Percentiles rank a stretch among this genome's conserved stretches.
phyloP scores from a whole-genome alignment of 2,113 vertebrate species.

The Danionella cerebrum region DNA sequence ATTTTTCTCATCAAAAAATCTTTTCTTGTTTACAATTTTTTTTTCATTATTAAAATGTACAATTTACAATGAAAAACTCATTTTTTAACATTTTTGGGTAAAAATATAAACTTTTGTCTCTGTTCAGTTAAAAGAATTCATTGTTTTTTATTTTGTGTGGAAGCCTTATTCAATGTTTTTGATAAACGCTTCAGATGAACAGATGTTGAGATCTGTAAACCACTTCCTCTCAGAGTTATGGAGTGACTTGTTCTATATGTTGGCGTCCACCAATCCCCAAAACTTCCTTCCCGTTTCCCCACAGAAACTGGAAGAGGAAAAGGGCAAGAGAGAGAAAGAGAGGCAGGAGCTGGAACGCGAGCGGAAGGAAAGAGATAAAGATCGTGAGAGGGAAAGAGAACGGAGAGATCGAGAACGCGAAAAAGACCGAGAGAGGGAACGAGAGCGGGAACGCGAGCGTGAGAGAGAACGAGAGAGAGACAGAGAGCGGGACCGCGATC shows the following conservation, averaged over 20 bases:
- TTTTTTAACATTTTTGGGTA: too few species aligned
- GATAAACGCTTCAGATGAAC: too few species aligned
- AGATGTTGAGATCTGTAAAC: conserved; percentile 34
- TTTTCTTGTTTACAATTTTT: too few species aligned
- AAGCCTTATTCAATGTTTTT: too few species aligned
- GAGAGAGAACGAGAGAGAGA: conserved; percentile 60
- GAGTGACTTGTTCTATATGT: neutral
- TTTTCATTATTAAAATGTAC: too few species aligned
- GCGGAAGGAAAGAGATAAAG: conserved; percentile 69
- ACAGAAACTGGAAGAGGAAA: conserved; percentile 99
- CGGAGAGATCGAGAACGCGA: conserved; percentile 89
- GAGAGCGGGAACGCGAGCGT: conserved; percentile 77
- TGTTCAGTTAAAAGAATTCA: too few species aligned
- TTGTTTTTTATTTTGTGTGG: too few species aligned
- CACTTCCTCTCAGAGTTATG: conserved; percentile 37
- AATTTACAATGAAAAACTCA: too few species aligned
- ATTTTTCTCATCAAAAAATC: too few species aligned
- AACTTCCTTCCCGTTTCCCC: conserved; percentile 77
- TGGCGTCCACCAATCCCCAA: conserved; percentile 37
- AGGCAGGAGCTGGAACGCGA: conserved; percentile 90
- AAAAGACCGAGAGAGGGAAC: conserved; percentile 83
- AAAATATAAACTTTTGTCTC: too few species aligned
- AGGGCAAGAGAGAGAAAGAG: conserved; percentile 93
- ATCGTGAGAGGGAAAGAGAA: conserved; percentile 63
- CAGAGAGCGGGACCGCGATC: conserved; percentile 74